Evolutionary conservation across 1,140 invertebrate genomes (phyloP), one percentile per base, ranked within the genome.

Genomic region (Drosophila oshimai): DNA sequence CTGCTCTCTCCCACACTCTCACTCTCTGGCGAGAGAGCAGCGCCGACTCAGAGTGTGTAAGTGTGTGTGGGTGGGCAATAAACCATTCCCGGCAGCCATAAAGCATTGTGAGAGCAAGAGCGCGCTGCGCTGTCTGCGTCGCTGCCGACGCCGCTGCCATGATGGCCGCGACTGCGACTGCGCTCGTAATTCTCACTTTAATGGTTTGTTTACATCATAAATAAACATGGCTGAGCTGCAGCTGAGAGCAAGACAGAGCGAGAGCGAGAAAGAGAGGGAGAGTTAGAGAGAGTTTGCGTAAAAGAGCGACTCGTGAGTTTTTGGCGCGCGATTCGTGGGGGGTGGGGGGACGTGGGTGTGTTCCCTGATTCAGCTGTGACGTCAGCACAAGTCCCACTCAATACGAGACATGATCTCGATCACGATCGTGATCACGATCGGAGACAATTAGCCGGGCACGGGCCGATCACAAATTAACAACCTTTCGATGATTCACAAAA

Each of bases 181-280:
- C 78, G 88, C 72, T 90, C 87, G 79, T 89, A 89, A 81, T 88
- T 89, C 84, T 90, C 83, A 83, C 83, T 53, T 81, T 89, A 90
- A 90, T 88, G 83, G 87, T 90, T 90, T 90, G 88, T 90, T 90
- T 90, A 90, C 88, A 90, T 90, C 88, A 88, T 90, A 90, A 90
- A 90, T 89, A 89, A 89, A 89, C 72, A 89, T 90, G 88, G 88
- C 88, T 81, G 79, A 69, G 74, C 57, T 37, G 45, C 41, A 65
- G 79, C 42, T 7, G 45, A 65, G 69, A 51, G 62, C 28, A 45
- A 36, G 34, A 57, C 24, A 29, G 37, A 42, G 44, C 34, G 29
- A 42, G 47, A 61, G 26, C 10, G 13, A 29, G 49, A 9, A 26
- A 47, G 22, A 33, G 57, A 34, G 41, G n/a, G 53, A 18, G 26